Evolutionary conservation across 2,113 vertebrate genomes (phyloP), one percentile per base, ranked within the genome.

Genomic region (Amblyopsis rosae): DNA sequence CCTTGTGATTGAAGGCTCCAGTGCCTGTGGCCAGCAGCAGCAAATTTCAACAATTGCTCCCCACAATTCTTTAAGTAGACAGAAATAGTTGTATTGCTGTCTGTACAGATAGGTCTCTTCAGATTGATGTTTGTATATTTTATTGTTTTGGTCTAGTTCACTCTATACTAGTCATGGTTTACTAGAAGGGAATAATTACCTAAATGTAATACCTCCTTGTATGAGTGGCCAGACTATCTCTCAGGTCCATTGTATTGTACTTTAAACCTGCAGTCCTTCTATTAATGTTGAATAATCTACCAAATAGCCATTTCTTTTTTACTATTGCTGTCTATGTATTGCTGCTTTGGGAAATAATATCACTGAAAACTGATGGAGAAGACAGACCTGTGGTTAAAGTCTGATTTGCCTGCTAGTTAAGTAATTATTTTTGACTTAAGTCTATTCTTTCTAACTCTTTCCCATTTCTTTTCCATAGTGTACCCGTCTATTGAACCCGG

Each of bases 401-500:
- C 49, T 50, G 12, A 50, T 50, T 1, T 50, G 9, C 15, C 35
- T 41, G 35, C 35, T 41, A 3, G n/a, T 17, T 62, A 2, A 10
- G 12, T 72, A 48, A 9, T 55, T 83, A 19, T 32, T 41, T 65
- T 50, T 45, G 0, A 48, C 46, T 58, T 8, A 3, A 41, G 9
- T 76, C 0, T 56, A 6, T 66, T 50, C 35, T 53, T 70, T 45
- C 6, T 66, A 72, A n/a, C 69, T 60, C 76, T 66, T 60, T 64
- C 63, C 19, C 70, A 60, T 80, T 64, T 61, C 59, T 62, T 13
- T 77, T 83, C 72, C 79, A 32, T 75, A 98, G 97, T 98, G 63
- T 96, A 97, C 85, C 90, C 94, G 1, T 98, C 96, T 12, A 93
- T 97, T 82, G 95, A 98, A 90, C 96, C 97, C 59, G 96, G 95